phyloP scores from a whole-genome alignment of 2,113 vertebrate genomes.

The Nesoenas mayeri region DNA sequence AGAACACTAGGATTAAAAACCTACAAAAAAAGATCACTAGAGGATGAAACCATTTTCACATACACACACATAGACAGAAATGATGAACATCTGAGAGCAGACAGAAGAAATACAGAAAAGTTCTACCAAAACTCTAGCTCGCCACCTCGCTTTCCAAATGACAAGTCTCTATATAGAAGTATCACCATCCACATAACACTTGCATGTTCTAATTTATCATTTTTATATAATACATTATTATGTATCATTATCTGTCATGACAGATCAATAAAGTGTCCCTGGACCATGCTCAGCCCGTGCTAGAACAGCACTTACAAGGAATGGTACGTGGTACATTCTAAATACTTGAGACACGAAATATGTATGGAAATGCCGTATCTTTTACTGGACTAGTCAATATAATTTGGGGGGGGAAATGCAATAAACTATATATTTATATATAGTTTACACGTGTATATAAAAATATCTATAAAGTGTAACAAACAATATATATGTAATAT shows the following conservation, averaged over 20 bases:
- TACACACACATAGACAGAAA: background rate
- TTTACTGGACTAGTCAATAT: background rate
- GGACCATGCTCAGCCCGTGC: accelerated
- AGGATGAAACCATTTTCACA: background rate
- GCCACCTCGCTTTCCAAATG: background rate
- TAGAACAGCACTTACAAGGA: background rate
- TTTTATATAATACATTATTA: background rate
- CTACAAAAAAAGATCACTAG: background rate
- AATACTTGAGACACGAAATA: background rate
- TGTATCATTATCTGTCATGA: background rate
- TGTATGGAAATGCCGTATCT: background rate
- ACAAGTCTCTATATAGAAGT: background rate
- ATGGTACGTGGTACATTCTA: accelerated
- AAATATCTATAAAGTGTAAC: background rate
- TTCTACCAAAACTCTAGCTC: background rate
- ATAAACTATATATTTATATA: background rate
- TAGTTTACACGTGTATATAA: too few species aligned
- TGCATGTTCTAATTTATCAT: background rate
- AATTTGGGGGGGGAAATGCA: background rate
- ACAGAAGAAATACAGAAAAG: background rate
- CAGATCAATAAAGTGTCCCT: background rate
- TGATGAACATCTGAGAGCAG: background rate
- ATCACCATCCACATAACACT: background rate
- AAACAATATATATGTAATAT: background rate
- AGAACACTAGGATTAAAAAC: background rate